A percentile compares a stretch with the other conserved stretches of the same genome.
These are phyloP conservation scores for Chrysochloris asiatica DNA, from an alignment of 2,113 vertebrate species.

Conservation along the genomic window DNA sequence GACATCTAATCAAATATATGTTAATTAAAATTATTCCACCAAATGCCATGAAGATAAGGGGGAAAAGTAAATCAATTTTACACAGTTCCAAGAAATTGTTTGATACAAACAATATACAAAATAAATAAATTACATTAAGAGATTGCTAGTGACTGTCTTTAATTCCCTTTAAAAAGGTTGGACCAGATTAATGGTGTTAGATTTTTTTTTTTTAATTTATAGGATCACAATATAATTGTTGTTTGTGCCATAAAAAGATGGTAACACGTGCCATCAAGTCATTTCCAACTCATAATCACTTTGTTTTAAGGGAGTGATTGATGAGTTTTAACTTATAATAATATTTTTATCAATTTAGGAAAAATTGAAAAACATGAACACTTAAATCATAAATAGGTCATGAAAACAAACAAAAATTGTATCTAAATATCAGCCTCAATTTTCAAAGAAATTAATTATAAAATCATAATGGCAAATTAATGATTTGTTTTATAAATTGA, in stretches of 20 bases:
- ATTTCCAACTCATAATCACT: too few relatives aligned
- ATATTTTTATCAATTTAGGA: too few relatives aligned
- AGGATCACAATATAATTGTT: background rate
- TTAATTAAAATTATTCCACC: constrained; percentile 71
- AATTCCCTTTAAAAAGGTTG: background rate
- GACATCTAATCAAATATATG: constrained; percentile 56
- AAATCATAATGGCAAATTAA: background rate
- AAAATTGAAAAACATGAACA: background rate
- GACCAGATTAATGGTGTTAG: background rate
- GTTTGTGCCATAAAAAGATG: too few relatives aligned
- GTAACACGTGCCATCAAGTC: too few relatives aligned
- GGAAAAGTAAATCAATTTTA: constrained; percentile 28
- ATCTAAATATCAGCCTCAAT: background rate
- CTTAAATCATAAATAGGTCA: background rate
- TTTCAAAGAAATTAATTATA: background rate
- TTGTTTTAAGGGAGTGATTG: too few relatives aligned
- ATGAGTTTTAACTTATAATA: too few relatives aligned
- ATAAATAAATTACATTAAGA: background rate
- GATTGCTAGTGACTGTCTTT: background rate
- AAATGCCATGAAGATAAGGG: constrained; percentile 76
- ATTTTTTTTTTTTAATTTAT: background rate
- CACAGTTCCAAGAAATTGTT: constrained; percentile 14
- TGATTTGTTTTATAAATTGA: background rate
- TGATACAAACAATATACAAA: constrained; percentile 38
- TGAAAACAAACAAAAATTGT: background rate